Evolutionary conservation across 2,113 vertebrate species (phyloP), one percentile per base, ranked within the genome.

Genomic region (Condylura cristata): DNA sequence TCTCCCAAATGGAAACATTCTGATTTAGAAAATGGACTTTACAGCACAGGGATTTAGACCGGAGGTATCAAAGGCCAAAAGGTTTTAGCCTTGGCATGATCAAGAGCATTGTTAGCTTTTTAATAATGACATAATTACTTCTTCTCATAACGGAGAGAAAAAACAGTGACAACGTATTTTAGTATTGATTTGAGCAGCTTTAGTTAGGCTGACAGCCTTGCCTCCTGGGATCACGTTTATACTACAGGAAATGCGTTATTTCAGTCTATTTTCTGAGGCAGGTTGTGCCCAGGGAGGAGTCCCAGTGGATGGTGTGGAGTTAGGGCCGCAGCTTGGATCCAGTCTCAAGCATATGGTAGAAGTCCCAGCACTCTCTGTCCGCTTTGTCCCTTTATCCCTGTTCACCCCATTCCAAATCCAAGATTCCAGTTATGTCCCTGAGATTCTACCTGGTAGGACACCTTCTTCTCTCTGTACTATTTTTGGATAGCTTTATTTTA

Each of bases 61-160:
- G 4, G 4, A 95, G 24, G 6, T 44, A 72, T 72, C 41, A 72
- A 56, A 81, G 68, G 18, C 24, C 66, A 68, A 63, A 92, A 12
- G 26, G 20, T 12, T 90, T 95, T 92, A 81, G 39, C 53, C 3
- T 39, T 90, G 44, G 30, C 4, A 22, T 90, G 14, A 11, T 58
- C 39, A 81, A 58, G 91, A 81, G 16, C 28, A 80, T 53, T 53
- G 2, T 53, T 93, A 94, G 65, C 44, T 84, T 95, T 91, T 84
- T 44, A 87, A 61, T 76, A 58, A 20, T 91, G 63, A 0, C 13
- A 53, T 81, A 51, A 76, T 90, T 78, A 28, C 56, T 90, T 90
- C 94, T 83, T 58, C 48, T 83, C 32, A 10, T 34, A 39, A 46
- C 51, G 44, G 39, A 75, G 41, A 84, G 28, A 71, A 90, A 32